Base-by-base conservation (phyloP, 2,113 vertebrate genomes). In the Corydoras maculifer region DNA sequence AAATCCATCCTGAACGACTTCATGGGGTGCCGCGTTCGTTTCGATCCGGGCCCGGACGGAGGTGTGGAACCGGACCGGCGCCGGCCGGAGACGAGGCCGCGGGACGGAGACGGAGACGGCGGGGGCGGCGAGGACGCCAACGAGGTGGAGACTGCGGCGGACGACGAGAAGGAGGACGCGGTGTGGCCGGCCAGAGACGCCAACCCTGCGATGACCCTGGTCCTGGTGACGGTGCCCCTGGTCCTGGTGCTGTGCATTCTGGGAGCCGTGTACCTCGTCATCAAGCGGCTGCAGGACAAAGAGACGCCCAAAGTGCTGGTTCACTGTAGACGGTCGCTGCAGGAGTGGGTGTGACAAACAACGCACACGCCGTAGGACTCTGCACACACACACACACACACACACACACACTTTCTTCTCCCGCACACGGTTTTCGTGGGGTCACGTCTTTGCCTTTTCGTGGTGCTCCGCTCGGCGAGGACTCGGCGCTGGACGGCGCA, bases 311-410 rank as follows among this genome's bases (percentile, higher is more conserved):
- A 91, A 69, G 84, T 93, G 77, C 87, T 99, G 74, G 85, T 96
- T 70, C 96, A 98, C 90, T 99, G 96, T 91, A 98, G 98, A 82
- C 94, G 97, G 10, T 99, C 97, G 2, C 80, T 99, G 88, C 97
- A 99, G 89, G 91, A 98, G 74, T 99, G 97, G 97, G 97, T 98
- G 79, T 98, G 91, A 96, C 10, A 32, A n/a, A 15, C 18, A 65
- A 18, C 54, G 43, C 70, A 72, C 76, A 80, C 62, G 68, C 32
- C 73, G 8, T 15, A 48, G 30, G 12, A 32, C 51, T 2, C 51
- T 9, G 31, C 61, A 79, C 73, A 72, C 65, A 53, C 35, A 65
- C 73, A 25, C 18, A 25, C 61, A 79, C 73, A 72, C 65, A 53
- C 35, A 65, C 35, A 65, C 61, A 55, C 50, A 30, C 53, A 10